phyloP scores from a whole-genome alignment of 2,797 vertebrate species.

The Valencia hispanica region DNA sequence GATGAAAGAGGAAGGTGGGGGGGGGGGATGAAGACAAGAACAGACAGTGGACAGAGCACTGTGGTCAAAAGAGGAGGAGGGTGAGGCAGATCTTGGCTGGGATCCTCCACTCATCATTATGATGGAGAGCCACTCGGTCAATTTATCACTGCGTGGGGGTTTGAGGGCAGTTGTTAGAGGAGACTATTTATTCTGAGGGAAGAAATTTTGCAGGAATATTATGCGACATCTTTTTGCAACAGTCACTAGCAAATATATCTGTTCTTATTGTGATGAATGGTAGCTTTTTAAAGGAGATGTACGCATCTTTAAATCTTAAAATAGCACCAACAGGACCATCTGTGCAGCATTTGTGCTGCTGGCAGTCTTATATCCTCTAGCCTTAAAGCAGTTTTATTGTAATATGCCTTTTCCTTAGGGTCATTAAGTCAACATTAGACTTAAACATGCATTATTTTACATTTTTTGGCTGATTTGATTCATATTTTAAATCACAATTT shows the following conservation, averaged over 20 bases:
- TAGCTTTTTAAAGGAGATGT: background rate
- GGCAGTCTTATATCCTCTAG: background rate
- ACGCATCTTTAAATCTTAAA: background rate
- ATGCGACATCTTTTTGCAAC: background rate
- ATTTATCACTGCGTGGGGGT: slow-evolving; percentile 10
- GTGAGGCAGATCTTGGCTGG: slow-evolving; percentile 35
- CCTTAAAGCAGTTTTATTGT: background rate
- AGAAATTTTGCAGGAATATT: slow-evolving; percentile 1
- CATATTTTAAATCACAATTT: background rate
- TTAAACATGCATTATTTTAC: background rate
- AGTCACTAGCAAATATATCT: background rate
- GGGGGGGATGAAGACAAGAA: slow-evolving; percentile 44
- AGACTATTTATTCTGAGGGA: background rate
- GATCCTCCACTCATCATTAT: slow-evolving; percentile 43
- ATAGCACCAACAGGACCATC: background rate
- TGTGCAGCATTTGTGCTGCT: slow-evolving; percentile 4
- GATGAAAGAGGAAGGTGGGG: slow-evolving; percentile 28
- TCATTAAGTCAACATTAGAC: background rate
- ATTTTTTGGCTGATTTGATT: background rate
- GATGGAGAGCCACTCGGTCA: slow-evolving; percentile 19
- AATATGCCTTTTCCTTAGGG: background rate
- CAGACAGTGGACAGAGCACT: slow-evolving; percentile 55
- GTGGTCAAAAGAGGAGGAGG: slow-evolving; percentile 52
- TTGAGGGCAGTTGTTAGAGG: slow-evolving; percentile 4
- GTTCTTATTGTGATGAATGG: background rate